Evolutionary conservation across 2,113 vertebrate species (phyloP).

Genomic region (Mixornis gularis): DNA sequence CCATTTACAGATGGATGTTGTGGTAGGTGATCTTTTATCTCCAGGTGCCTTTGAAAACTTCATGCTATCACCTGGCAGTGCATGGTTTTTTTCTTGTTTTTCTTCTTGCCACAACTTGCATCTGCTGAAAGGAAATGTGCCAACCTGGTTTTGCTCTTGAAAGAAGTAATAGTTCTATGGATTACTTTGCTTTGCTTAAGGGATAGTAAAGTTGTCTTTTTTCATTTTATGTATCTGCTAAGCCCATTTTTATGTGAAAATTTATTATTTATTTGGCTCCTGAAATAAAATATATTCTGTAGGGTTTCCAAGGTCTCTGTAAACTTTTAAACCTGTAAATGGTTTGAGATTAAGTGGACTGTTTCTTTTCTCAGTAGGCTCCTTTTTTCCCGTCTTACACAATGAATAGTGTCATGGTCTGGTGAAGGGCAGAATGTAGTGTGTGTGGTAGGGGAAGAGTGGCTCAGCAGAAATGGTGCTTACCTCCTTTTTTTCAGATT

Average conservation of each 20-base stretch:
- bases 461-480: not conserved
- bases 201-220: not conserved
- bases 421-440: not conserved
- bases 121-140: not conserved
- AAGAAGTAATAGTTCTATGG: not conserved
- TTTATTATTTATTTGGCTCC: not conserved
- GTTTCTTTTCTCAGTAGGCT: not conserved
- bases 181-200: not conserved
- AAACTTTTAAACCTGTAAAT: not conserved
- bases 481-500: not conserved
- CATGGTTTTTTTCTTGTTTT: not conserved
- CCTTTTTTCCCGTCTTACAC: not conserved
- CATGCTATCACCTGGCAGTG: not conserved
- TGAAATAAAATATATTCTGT: not conserved
- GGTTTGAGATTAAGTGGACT: not conserved
- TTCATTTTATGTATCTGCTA: not conserved
- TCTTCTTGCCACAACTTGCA: not conserved
- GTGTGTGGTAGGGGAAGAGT: not conserved
- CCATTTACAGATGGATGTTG: not conserved
- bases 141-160: not conserved
- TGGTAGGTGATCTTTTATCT: not conserved
- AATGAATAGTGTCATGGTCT: not conserved
- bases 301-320: not conserved
- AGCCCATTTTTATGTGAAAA: not conserved
- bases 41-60: not conserved